phyloP scores from a whole-genome alignment of 2,113 vertebrate species.

The Steatornis caripensis region DNA sequence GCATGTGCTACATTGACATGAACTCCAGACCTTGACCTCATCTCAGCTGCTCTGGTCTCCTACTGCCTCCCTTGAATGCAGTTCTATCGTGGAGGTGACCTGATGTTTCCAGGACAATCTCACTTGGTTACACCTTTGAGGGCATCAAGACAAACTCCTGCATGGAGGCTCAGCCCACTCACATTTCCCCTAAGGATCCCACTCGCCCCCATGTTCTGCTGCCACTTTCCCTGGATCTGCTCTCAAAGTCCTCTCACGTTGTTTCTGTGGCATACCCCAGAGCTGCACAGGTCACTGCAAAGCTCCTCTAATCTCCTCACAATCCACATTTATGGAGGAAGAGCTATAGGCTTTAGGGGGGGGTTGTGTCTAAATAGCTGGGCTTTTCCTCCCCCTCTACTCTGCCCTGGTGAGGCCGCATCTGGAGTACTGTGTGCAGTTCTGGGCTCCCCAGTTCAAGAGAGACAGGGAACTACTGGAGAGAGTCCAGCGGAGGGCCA shows the following conservation, averaged over 20 bases:
- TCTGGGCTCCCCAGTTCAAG: too few relatives aligned
- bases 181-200: background rate
- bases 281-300: background rate
- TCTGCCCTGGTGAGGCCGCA: too few relatives aligned
- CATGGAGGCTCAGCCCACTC: background rate
- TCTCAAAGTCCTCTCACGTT: background rate
- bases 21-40: background rate
- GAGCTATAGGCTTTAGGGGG: background rate
- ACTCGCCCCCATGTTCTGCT: background rate
- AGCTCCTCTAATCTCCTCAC: background rate
- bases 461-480: too few relatives aligned
- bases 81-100: background rate
- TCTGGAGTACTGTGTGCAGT: too few relatives aligned
- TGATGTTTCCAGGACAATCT: background rate
- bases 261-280: background rate
- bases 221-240: background rate
- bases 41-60: background rate
- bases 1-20: background rate
- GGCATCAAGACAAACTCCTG: background rate
- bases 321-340: background rate
- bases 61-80: background rate
- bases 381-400: background rate
- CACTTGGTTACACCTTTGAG: background rate
- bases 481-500: too few relatives aligned
- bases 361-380: background rate